Percentiles rank a stretch among this genome's conserved stretches.
Evolutionary conservation across 2,888 invertebrate genomes (phyloP).

Genomic region (Pheosia tremula): DNA sequence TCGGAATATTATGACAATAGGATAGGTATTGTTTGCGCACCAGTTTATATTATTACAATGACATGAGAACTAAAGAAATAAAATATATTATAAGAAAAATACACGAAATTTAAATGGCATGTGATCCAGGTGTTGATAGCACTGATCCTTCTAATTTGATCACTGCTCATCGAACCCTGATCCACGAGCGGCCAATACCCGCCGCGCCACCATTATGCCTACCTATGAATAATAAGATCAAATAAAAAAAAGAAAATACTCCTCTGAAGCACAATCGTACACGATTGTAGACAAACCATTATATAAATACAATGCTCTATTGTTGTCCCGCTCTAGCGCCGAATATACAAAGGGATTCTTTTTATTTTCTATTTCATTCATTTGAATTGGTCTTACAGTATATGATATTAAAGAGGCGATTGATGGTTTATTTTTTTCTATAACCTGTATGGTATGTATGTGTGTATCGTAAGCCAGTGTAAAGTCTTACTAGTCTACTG

Average conservation of each 20-base stretch:
- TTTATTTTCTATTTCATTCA: slow-evolving; percentile 56
- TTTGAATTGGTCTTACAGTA: slow-evolving; percentile 59
- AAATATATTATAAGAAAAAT: neutral
- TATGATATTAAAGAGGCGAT: slow-evolving; percentile 54
- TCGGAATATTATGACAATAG: no score
- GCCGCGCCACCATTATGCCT: slow-evolving; percentile 69
- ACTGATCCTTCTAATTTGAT: neutral
- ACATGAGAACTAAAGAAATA: neutral
- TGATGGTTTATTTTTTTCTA: slow-evolving; percentile 28
- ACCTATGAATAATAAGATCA: slow-evolving; percentile 81
- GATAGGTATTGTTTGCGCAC: no score
- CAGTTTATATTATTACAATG: no score
- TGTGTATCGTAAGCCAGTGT: neutral
- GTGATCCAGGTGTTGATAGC: neutral
- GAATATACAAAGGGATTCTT: slow-evolving; percentile 45
- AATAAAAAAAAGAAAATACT: slow-evolving; percentile 62
- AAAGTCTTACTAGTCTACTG: neutral
- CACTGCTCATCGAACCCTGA: slow-evolving; percentile 40
- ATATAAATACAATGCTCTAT: slow-evolving; percentile 74
- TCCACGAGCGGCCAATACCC: slow-evolving; percentile 39
- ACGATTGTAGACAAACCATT: slow-evolving; percentile 78
- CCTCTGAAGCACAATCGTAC: slow-evolving; percentile 71
- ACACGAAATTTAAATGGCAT: slow-evolving; percentile 1
- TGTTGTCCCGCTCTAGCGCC: slow-evolving; percentile 51
- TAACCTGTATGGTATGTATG: neutral